A percentile compares a stretch with the other conserved stretches of the same genome.
Evolutionary conservation across 2,888 invertebrate species (phyloP).

Genomic region (Cordylochernes scorpioides): DNA sequence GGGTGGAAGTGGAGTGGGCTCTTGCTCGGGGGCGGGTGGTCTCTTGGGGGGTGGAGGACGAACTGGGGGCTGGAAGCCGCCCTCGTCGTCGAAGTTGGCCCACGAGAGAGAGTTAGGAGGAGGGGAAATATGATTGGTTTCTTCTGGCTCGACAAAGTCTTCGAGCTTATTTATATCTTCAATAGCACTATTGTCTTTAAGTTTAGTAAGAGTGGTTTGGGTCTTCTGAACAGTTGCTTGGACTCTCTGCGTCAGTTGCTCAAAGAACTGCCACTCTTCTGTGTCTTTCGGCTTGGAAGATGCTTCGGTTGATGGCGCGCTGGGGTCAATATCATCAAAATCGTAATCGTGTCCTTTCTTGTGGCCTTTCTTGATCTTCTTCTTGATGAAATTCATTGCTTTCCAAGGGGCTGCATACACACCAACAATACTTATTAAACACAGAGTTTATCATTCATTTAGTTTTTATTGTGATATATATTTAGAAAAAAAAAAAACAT

Average conservation of each 20-base stretch:
- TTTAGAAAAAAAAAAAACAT: no score
- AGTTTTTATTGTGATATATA: no score
- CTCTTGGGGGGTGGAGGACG: slow-evolving; percentile 12
- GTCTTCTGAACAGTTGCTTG: slow-evolving; percentile 69
- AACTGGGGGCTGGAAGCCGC: slow-evolving; percentile 7
- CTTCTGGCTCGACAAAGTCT: slow-evolving; percentile 1
- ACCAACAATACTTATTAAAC: no score
- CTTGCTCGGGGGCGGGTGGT: no score
- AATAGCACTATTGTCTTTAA: slow-evolving; percentile 47
- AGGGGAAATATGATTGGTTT: not conserved
- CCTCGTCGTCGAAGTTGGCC: slow-evolving; percentile 6
- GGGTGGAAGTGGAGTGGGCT: no score
- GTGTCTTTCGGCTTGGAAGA: slow-evolving; percentile 15
- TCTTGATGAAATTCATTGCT: slow-evolving; percentile 35
- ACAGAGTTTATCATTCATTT: no score
- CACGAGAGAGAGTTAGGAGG: slow-evolving; percentile 3
- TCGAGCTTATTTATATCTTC: slow-evolving; percentile 8
- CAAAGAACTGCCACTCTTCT: slow-evolving; percentile 41
- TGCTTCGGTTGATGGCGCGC: slow-evolving; percentile 2
- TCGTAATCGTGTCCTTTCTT: slow-evolving; percentile 60
- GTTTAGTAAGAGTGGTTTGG: slow-evolving; percentile 64
- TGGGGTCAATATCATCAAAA: slow-evolving; percentile 31
- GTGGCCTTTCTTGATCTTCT: slow-evolving; percentile 78
- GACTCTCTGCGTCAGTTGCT: slow-evolving; percentile 63
- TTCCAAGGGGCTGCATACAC: no score